Percentiles rank a stretch among this genome's conserved stretches.
Conservation (phyloP, 2,113 vertebrate species). For the Amazona guildingii region DNA sequence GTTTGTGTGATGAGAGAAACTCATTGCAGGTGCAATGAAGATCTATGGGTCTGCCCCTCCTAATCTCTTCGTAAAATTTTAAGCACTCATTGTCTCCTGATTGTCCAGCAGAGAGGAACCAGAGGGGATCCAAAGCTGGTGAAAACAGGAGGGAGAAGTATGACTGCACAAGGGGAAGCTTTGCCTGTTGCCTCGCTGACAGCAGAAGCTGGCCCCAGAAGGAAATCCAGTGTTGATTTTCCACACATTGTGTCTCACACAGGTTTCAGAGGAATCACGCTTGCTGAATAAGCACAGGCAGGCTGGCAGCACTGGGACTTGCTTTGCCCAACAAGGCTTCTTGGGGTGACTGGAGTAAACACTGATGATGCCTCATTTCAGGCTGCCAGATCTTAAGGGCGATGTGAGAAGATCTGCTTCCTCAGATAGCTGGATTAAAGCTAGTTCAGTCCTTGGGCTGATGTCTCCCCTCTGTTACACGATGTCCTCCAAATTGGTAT, state of each 20-base stretch:
- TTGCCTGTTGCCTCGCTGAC: fast-evolving
- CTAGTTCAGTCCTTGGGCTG: neutral
- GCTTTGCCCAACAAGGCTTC: neutral
- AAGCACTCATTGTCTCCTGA: neutral
- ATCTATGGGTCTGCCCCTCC: neutral
- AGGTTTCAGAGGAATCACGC: neutral
- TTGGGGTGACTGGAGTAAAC: neutral
- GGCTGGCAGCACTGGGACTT: neutral
- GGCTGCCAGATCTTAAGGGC: neutral
- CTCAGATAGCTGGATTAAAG: neutral
- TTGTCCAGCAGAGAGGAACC: neutral
- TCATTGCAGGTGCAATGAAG: neutral
- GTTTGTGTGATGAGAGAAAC: neutral
- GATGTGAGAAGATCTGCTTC: neutral
- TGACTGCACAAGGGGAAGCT: neutral
- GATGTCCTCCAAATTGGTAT: neutral
- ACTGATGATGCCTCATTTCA: neutral
- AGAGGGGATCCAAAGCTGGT: neutral
- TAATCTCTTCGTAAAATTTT: neutral
- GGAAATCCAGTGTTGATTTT: neutral
- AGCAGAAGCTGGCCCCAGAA: neutral
- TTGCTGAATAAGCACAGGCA: neutral
- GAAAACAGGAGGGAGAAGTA: neutral
- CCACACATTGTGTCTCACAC: neutral
- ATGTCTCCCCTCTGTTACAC: neutral